Percentiles rank a stretch among this genome's conserved stretches.
phyloP scores from a whole-genome alignment of 2,113 vertebrate genomes.

The Phylloscopus whistleri region DNA sequence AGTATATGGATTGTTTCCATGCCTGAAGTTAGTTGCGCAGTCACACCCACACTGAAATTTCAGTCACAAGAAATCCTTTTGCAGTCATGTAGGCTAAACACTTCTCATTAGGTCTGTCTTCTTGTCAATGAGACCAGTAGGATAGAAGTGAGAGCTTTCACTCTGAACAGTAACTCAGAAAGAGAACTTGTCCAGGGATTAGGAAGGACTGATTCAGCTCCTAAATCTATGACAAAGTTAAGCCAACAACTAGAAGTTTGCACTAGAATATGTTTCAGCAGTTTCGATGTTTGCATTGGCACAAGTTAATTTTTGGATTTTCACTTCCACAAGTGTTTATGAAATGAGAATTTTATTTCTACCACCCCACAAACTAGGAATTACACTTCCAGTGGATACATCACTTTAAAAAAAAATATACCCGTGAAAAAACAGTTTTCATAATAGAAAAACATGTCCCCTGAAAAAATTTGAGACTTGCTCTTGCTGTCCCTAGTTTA shows the following conservation, averaged over 20 bases:
- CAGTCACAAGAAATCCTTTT: background rate
- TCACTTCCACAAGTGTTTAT: background rate
- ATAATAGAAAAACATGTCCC: background rate
- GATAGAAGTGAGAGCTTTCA: background rate
- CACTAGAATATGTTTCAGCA: background rate
- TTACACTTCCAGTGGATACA: background rate
- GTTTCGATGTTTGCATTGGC: background rate
- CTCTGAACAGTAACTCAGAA: background rate
- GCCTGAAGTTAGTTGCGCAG: background rate
- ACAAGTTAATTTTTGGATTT: background rate
- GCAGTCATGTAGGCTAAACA: background rate
- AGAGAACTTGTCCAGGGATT: background rate
- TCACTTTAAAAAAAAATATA: background rate
- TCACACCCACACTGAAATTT: background rate
- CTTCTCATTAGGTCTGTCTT: background rate
- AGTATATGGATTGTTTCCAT: background rate
- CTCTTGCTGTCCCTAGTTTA: background rate
- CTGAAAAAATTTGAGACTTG: background rate
- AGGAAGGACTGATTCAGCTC: background rate
- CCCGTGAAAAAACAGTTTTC: background rate
- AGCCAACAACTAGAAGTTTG: background rate
- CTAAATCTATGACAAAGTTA: background rate
- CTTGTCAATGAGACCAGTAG: background rate
- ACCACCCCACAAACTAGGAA: background rate
- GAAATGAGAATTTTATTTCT: background rate